These are phyloP conservation scores for Athene noctua DNA, from an alignment of 2,113 vertebrate genomes.

Conservation along the genomic window DNA sequence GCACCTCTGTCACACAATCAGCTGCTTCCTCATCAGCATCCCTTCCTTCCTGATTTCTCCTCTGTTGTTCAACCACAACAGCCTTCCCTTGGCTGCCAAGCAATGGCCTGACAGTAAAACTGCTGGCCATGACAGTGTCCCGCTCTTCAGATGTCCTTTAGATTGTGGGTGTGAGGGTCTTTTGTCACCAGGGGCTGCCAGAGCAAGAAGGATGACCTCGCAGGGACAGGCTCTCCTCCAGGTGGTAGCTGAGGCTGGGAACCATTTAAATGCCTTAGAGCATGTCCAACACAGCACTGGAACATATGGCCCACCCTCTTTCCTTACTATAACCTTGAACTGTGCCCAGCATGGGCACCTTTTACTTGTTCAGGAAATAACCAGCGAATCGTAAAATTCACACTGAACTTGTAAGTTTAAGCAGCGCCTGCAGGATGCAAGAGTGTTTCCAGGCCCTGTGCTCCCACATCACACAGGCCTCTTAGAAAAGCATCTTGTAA, in stretches of 20 bases:
- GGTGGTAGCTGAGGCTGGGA: background rate
- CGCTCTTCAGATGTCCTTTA: background rate
- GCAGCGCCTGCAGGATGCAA: background rate
- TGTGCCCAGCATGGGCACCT: background rate
- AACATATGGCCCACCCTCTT: background rate
- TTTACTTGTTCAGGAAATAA: background rate
- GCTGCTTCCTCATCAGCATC: background rate
- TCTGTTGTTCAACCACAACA: background rate
- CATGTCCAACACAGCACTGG: background rate
- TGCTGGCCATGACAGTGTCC: background rate
- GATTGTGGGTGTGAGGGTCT: background rate
- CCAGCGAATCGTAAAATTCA: background rate
- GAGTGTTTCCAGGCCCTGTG: background rate
- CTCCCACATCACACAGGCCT: background rate
- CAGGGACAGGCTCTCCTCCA: background rate
- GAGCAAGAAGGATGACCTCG: background rate
- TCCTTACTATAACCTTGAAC: background rate
- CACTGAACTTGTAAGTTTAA: background rate
- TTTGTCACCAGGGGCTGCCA: background rate
- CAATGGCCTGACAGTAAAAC: background rate
- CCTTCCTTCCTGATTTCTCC: background rate
- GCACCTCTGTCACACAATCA: background rate
- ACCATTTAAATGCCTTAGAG: background rate
- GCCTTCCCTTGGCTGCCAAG: background rate
- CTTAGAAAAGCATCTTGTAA: background rate